Evolutionary conservation across 2,888 invertebrate species (phyloP), one percentile per base, ranked within the genome.

Genomic region (Chymomyza procnemis): DNA sequence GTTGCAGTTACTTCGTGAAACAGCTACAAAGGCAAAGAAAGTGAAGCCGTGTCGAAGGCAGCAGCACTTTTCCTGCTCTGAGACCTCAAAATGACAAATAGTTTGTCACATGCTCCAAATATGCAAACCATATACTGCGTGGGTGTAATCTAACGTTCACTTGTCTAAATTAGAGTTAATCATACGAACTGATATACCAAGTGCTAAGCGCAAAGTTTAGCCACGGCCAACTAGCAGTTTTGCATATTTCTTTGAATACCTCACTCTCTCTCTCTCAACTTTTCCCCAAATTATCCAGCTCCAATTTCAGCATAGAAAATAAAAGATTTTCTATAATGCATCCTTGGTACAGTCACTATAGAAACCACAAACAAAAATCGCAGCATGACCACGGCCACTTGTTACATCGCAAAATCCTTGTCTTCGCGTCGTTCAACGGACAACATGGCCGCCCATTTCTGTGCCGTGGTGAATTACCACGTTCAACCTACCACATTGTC

Each of bases 71-170:
- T 6, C 16, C 50, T 19, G 18, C 16, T 5, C 16, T n/a, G 18
- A 48, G 5, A 48, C 5, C 67, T 70, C 66, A 58, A 76, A 85
- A 75, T 83, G 85, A 80, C 80, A 85, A 81, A 83, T 83, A 74
- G 83, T 80, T 78, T 64, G 18, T 48, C 64, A 55, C 69, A 69
- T 65, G 16, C 3, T 8, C 50, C 18, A 19, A 12, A 71, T 55
- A 50, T 66, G 54, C 19, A 52, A 18, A 48, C 6, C 6, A 21
- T 46, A 4, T 8, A 14, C 41, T 60, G 19, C 16, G 41, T 34
- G 61, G 2, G 16, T 47, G 52, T 46, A 30, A 26, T 56, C 56
- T 63, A 65, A 6, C 26, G 26, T 6, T 4, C 66, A 66, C 30
- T 30, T 21, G 54, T 22, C 19, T 50, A 19, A 50, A 50, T 50